A percentile compares a stretch with the other conserved stretches of the same genome.
Conservation (phyloP, 1,140 invertebrate genomes). For the Myzus persicae region DNA sequence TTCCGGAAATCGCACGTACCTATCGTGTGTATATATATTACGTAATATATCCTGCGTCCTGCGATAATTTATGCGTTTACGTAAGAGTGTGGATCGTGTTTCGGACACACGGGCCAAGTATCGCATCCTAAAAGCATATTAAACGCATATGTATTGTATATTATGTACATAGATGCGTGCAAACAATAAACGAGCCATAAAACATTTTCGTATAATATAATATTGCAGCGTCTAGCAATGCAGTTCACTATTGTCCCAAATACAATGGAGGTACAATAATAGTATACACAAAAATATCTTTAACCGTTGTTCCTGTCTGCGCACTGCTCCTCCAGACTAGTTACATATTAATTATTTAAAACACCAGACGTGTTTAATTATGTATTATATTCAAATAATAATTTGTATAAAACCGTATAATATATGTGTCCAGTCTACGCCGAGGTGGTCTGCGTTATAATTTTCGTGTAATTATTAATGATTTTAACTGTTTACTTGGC, state of each 20-base stretch:
- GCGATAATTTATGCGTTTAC: neutral
- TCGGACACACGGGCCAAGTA: neutral
- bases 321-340: neutral
- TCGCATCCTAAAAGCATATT: neutral
- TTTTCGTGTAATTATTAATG: too few relatives aligned
- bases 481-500: too few relatives aligned
- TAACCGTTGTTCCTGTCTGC: too few relatives aligned
- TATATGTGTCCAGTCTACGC: neutral
- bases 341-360: neutral
- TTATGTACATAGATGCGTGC: too few relatives aligned
- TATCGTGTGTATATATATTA: neutral
- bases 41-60: neutral
- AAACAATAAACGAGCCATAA: neutral
- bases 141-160: neutral
- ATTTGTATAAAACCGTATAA: too few relatives aligned
- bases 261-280: too few relatives aligned
- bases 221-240: neutral
- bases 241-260: too few relatives aligned
- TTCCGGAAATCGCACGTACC: constrained; percentile 6
- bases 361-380: neutral
- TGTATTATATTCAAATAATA: neutral
- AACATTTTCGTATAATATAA: neutral
- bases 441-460: too few relatives aligned
- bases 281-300: too few relatives aligned
- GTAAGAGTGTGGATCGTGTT: neutral